Conservation (phyloP, 2,113 vertebrate species). For the Rattus rattus region DNA sequence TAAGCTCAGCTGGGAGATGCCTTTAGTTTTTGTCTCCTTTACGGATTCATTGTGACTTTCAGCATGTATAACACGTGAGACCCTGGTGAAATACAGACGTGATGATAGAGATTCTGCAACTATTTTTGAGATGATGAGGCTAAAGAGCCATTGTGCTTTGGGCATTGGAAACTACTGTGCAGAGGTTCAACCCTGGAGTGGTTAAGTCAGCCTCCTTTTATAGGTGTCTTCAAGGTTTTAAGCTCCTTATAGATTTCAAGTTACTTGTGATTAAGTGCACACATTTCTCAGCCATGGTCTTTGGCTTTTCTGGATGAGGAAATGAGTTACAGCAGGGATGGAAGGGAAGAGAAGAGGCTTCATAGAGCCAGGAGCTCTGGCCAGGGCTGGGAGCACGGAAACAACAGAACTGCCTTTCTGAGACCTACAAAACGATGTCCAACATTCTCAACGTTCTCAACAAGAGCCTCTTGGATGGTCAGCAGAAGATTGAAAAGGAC, state of each 20-base stretch:
- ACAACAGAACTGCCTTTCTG: neutral
- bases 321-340: neutral
- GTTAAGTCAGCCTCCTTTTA: neutral
- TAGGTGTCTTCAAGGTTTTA: neutral
- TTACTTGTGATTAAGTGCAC: neutral
- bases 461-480: slow-evolving; percentile 39
- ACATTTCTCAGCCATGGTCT: neutral
- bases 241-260: neutral
- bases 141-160: neutral
- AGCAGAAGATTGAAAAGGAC: slow-evolving; percentile 17
- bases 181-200: neutral
- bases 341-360: neutral
- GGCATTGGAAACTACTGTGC: neutral
- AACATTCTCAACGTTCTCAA: slow-evolving; percentile 38
- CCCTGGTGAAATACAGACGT: neutral
- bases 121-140: neutral
- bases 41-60: neutral
- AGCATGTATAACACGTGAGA: neutral
- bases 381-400: neutral
- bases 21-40: neutral
- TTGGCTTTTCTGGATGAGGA: neutral
- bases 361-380: neutral
- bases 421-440: neutral
- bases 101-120: neutral
- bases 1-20: neutral